Percentiles rank a stretch among this genome's conserved stretches.
Conservation (phyloP, 2,797 vertebrate species). For the Sebastiscus albofasciatus region DNA sequence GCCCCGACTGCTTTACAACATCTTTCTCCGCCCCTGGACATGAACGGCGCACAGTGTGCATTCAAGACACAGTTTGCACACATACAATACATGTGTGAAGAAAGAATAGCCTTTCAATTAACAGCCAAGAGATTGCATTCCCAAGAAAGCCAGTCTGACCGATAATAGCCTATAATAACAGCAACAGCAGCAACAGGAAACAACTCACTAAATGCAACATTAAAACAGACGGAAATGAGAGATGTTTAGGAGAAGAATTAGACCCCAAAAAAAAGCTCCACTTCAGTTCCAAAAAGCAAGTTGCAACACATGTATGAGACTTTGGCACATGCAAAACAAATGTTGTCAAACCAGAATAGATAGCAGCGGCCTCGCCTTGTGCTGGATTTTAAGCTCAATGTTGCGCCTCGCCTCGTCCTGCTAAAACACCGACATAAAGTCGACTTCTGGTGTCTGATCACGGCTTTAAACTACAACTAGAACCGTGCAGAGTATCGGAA, state of each 20-base stretch:
- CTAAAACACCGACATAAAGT: neutral
- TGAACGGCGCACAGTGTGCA: neutral
- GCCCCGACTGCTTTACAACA: neutral
- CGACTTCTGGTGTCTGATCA: neutral
- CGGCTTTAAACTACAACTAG: too few species aligned
- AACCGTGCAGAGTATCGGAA: too few species aligned
- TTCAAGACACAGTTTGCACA: neutral
- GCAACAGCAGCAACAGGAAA: neutral
- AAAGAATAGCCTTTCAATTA: too few species aligned
- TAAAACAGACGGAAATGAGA: neutral
- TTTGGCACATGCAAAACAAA: neutral
- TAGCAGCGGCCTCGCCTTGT: neutral
- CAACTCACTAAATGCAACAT: neutral
- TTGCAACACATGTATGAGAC: accelerated
- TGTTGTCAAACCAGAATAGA: neutral
- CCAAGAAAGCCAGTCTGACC: conserved; percentile 4
- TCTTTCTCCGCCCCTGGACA: neutral
- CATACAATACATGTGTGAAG: too few species aligned
- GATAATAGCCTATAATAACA: too few species aligned
- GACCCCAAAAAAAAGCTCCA: neutral
- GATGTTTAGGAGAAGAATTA: accelerated
- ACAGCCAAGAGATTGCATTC: conserved; percentile 17
- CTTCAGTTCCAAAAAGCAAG: neutral
- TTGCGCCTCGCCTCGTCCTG: neutral
- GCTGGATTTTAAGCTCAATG: accelerated